Conservation (phyloP, 2,113 vertebrate genomes). For the Sylvilagus bachmani region DNA sequence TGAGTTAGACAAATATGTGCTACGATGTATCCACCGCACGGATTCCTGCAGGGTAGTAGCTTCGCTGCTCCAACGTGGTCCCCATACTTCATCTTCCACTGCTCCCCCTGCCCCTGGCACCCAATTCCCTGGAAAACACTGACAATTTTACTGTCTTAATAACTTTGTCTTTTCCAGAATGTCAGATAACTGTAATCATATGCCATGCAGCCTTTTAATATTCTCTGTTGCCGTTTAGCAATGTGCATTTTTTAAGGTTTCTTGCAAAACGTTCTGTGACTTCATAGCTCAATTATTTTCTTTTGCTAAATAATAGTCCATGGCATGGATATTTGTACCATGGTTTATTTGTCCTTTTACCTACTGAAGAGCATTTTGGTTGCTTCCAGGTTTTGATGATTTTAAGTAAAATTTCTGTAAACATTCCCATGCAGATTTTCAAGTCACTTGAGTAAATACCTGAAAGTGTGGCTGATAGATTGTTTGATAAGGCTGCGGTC, state of each 20-base stretch:
- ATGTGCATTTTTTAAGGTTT: not conserved
- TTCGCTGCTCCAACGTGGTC: not conserved
- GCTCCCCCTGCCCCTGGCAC: not conserved
- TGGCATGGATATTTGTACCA: not conserved
- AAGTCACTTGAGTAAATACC: not conserved
- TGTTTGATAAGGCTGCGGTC: not conserved
- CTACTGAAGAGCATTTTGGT: not conserved
- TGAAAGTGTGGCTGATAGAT: not conserved
- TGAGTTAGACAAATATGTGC: not conserved
- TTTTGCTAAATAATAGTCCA: not conserved
- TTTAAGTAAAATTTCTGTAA: not conserved
- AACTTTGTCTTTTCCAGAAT: slow-evolving; percentile 1
- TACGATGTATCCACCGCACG: not conserved
- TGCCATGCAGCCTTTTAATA: not conserved
- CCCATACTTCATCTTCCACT: not conserved
- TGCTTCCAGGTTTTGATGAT: not conserved
- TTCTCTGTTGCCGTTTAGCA: not conserved
- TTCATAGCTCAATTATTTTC: slow-evolving; percentile 29
- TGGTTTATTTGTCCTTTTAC: not conserved
- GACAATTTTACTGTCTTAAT: not conserved
- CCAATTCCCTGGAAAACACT: not conserved
- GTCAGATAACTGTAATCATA: not conserved
- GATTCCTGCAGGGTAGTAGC: no score
- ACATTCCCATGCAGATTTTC: not conserved
- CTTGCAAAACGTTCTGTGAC: not conserved